Evolutionary conservation across 1,140 invertebrate genomes (phyloP).

Genomic region (Zaprionus vittiger): DNA sequence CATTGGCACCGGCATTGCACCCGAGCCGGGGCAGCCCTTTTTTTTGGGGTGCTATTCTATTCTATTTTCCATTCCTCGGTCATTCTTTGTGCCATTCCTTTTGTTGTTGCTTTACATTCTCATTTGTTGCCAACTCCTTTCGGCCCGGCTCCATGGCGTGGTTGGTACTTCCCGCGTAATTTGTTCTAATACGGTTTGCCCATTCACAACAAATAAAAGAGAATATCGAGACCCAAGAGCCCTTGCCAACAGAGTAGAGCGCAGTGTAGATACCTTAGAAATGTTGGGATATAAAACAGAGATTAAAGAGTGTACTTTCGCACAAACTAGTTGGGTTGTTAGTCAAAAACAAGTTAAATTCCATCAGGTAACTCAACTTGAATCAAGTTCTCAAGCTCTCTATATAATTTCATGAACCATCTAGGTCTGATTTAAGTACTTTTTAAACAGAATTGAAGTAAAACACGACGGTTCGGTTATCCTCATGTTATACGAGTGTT

Average conservation of each 20-base stretch:
- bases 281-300: background rate
- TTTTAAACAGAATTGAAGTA: too few species aligned
- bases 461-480: background rate
- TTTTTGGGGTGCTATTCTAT: background rate
- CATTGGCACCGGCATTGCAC: constrained; percentile 20
- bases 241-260: background rate
- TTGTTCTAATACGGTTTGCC: constrained; percentile 57
- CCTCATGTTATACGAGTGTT: background rate
- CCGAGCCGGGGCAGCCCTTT: constrained; percentile 10
- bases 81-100: constrained; percentile 1
- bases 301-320: too few species aligned
- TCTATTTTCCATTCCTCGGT: constrained; percentile 8
- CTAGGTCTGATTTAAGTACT: too few species aligned
- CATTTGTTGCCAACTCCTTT: constrained; percentile 19
- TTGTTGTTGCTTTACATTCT: constrained; percentile 13
- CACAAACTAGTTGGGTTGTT: too few species aligned
- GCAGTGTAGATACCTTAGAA: background rate
- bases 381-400: too few species aligned
- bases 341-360: too few species aligned
- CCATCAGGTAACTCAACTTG: too few species aligned
- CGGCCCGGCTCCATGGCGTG: background rate
- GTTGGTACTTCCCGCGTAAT: constrained; percentile 52
- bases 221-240: background rate
- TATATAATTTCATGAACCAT: too few species aligned
- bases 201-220: constrained; percentile 14